phyloP scores from a whole-genome alignment of 2,113 vertebrate species.

The Probosciger aterrimus region DNA sequence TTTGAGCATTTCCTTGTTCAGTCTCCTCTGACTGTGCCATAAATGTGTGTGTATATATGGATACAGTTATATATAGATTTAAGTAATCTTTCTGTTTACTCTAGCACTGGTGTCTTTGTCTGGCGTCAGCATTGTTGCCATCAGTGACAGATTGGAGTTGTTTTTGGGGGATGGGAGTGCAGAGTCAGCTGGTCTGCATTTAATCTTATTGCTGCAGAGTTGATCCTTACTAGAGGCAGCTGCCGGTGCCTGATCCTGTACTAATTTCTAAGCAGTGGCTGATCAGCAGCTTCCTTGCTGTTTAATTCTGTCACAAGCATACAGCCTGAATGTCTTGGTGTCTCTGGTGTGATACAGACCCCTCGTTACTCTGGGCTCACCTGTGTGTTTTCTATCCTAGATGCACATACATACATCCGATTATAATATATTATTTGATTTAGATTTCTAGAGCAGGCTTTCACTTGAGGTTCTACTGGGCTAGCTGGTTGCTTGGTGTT shows the following conservation, averaged over 20 bases:
- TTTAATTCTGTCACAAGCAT: neutral
- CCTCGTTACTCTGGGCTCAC: accelerated
- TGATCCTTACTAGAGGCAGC: conserved; percentile 48
- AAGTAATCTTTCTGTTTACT: conserved; percentile 59
- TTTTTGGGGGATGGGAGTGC: conserved; percentile 39
- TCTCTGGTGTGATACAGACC: neutral
- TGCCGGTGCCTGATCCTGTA: conserved; percentile 17
- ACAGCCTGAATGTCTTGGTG: neutral
- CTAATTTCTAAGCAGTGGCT: neutral
- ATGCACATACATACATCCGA: neutral
- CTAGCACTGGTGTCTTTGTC: conserved; percentile 34
- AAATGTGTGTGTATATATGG: neutral
- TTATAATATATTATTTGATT: neutral
- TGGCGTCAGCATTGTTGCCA: conserved; percentile 45
- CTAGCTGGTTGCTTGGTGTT: neutral
- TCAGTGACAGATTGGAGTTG: conserved; percentile 45
- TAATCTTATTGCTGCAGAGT: conserved; percentile 39
- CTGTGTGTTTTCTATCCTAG: neutral
- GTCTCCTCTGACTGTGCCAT: neutral
- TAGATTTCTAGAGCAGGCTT: neutral
- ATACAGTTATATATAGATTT: conserved; percentile 31
- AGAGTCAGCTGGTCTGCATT: conserved; percentile 50
- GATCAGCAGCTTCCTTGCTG: neutral
- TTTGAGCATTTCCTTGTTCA: neutral
- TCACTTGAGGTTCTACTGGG: neutral